A percentile compares a stretch with the other conserved stretches of the same genome.
phyloP scores from a whole-genome alignment of 2,113 vertebrate species.

The Harpagus bidentatus region DNA sequence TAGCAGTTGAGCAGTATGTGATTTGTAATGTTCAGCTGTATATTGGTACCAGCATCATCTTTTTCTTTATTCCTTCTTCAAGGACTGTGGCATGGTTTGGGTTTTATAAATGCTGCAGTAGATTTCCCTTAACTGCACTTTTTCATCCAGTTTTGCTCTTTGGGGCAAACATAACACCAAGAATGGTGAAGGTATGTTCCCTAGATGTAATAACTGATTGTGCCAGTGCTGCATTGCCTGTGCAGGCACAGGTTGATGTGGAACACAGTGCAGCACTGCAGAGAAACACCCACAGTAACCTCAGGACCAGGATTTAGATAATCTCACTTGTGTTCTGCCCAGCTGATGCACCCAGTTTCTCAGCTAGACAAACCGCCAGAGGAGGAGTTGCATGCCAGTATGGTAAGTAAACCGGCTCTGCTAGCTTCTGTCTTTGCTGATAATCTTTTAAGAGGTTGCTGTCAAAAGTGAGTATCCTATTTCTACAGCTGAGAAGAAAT shows the following conservation, averaged over 20 bases:
- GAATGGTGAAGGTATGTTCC: not conserved
- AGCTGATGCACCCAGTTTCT: not conserved
- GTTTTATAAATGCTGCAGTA: not conserved
- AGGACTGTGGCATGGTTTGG: not conserved
- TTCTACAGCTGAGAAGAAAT: not conserved
- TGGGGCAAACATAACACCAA: not conserved
- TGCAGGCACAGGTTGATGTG: not conserved
- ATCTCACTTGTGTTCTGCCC: not conserved
- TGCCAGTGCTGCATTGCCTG: not conserved
- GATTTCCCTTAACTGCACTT: not conserved
- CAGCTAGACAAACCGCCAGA: not conserved
- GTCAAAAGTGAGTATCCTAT: not conserved
- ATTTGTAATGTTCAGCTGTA: not conserved
- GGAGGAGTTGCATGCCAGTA: not conserved
- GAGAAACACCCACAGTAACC: not conserved
- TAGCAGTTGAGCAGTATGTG: not conserved
- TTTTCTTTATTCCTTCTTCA: not conserved
- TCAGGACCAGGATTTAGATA: not conserved
- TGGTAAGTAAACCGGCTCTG: not conserved
- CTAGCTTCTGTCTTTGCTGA: not conserved
- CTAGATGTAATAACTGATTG: not conserved
- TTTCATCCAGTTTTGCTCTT: not conserved
- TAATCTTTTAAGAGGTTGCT: not conserved
- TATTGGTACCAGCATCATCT: not conserved
- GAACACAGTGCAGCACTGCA: not conserved